A percentile compares a stretch with the other conserved stretches of the same genome.
Evolutionary conservation across 1,140 invertebrate species (phyloP).

Genomic region (Phortica variegata): DNA sequence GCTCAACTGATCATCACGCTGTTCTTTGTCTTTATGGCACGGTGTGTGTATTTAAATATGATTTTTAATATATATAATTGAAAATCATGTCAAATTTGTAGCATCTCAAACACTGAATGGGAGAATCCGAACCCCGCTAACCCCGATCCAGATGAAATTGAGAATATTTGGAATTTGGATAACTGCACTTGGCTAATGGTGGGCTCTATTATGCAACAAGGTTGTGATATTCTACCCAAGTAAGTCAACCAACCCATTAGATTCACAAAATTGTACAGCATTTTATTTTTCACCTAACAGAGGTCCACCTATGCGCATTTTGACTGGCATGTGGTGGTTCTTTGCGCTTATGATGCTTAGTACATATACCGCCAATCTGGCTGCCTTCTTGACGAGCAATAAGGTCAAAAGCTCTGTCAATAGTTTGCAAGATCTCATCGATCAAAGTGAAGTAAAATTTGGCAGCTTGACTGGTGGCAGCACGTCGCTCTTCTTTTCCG

Average conservation of each 20-base stretch:
- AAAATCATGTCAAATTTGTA: slow-evolving; percentile 38
- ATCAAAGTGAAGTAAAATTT: slow-evolving; percentile 85
- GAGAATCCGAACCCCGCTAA: slow-evolving; percentile 76
- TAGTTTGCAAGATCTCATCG: slow-evolving; percentile 82
- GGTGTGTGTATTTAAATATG: slow-evolving; percentile 61
- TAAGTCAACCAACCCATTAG: slow-evolving; percentile 35
- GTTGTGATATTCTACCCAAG: slow-evolving; percentile 78
- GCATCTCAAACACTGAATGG: slow-evolving; percentile 85
- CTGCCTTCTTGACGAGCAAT: slow-evolving; percentile 89
- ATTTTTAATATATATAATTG: not conserved
- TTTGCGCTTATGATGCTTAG: slow-evolving; percentile 94
- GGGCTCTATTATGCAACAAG: slow-evolving; percentile 80
- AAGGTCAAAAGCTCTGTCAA: slow-evolving; percentile 81
- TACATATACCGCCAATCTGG: slow-evolving; percentile 94
- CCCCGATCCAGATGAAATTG: slow-evolving; percentile 69
- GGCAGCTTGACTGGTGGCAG: slow-evolving; percentile 76
- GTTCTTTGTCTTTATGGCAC: slow-evolving; percentile 85
- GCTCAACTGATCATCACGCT: slow-evolving; percentile 92
- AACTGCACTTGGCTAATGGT: slow-evolving; percentile 78
- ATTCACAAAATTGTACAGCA: slow-evolving; percentile 34
- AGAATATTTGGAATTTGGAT: slow-evolving; percentile 76
- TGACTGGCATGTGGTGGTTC: slow-evolving; percentile 92
- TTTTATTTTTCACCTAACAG: slow-evolving; percentile 52
- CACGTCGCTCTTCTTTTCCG: slow-evolving; percentile 62
- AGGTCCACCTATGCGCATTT: slow-evolving; percentile 79